Conservation (phyloP, 2,888 invertebrate genomes). For the Bruchidius siliquastri region DNA sequence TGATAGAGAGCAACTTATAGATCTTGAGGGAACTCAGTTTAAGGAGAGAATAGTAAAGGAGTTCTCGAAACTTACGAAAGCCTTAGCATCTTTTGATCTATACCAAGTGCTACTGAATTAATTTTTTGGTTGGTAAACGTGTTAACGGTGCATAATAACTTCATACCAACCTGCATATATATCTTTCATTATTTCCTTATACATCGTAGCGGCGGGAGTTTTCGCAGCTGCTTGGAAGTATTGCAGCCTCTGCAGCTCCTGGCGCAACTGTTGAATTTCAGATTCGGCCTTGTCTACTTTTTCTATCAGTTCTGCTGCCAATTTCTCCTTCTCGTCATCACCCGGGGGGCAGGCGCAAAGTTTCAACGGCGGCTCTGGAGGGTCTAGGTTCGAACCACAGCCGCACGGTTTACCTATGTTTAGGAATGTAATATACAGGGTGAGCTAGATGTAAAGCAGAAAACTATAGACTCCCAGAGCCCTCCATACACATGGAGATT, state of each 20-base stretch:
- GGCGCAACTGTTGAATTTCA: constrained; percentile 20
- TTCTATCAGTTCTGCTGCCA: constrained; percentile 17
- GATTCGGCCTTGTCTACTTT: constrained; percentile 21
- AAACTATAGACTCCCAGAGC: no score
- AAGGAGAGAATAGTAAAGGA: no score
- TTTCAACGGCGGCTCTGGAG: background rate
- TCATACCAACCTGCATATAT: background rate
- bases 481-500: no score
- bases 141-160: no score
- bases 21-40: no score
- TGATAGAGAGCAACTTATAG: no score
- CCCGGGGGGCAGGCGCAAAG: constrained; percentile 21
- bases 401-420: background rate
- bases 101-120: no score
- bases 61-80: no score
- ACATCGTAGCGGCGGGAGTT: constrained; percentile 26
- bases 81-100: no score
- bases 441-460: no score
- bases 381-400: background rate
- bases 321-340: constrained; percentile 9
- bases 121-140: no score
- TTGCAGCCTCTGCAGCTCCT: constrained; percentile 21
- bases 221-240: constrained; percentile 15
- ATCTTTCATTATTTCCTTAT: constrained; percentile 29
- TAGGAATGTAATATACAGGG: background rate